A percentile compares a stretch with the other conserved stretches of the same genome.
Evolutionary conservation across 2,888 invertebrate genomes (phyloP).

Genomic region (Callinectes sapidus): DNA sequence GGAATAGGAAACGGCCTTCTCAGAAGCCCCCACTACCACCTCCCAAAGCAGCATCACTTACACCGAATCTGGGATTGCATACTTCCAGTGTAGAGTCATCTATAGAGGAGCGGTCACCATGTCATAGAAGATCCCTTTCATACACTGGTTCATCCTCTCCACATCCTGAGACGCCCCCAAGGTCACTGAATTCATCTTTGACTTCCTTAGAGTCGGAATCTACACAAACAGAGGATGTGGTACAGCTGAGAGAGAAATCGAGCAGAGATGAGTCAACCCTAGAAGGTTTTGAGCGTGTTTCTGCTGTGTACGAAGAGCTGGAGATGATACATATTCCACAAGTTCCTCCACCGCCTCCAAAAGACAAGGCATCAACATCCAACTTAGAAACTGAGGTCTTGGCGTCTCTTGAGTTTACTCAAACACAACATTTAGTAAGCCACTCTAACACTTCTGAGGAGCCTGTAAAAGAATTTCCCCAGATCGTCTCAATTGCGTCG

Average conservation of each 20-base stretch:
- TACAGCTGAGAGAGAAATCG: background rate
- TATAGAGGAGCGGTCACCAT: background rate
- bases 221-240: background rate
- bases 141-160: background rate
- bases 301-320: conserved; percentile 34
- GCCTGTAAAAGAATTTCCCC: background rate
- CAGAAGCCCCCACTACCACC: conserved; percentile 12
- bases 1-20: background rate
- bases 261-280: background rate
- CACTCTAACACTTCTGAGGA: background rate
- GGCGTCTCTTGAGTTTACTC: background rate
- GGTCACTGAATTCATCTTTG: background rate
- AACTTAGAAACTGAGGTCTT: background rate
- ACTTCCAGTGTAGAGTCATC: background rate
- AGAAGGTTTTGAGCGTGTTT: background rate
- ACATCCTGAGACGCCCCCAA: background rate
- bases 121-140: conserved; percentile 5
- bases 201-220: background rate
- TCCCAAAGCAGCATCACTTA: background rate
- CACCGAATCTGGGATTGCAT: background rate
- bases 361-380: background rate
- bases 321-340: conserved; percentile 41
- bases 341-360: conserved; percentile 49
- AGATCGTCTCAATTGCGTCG: background rate
- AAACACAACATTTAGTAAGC: background rate